Conservation (phyloP, 2,888 invertebrate genomes). For the Eulithis testata region DNA sequence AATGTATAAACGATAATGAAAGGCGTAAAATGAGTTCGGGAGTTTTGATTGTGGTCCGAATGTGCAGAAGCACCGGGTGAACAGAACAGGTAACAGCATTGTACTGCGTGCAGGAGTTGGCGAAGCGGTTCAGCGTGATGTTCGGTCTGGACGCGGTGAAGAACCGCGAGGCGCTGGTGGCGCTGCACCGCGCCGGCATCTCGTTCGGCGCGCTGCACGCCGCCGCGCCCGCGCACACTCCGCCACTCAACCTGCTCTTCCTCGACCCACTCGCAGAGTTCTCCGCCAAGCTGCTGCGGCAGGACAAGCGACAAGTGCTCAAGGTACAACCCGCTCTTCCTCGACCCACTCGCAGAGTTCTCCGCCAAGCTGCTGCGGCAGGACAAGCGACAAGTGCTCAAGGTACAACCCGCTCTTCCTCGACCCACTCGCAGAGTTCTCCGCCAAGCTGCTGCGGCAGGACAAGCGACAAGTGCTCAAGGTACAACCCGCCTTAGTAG, state of each 20-base stretch:
- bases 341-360: conserved; percentile 98
- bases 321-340: conserved; percentile 91
- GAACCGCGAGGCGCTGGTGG: conserved; percentile 98
- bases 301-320: conserved; percentile 96
- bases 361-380: conserved; percentile 97
- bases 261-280: conserved; percentile 98
- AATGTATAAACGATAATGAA: no score
- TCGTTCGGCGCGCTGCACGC: conserved; percentile 87
- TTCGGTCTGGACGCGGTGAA: conserved; percentile 98
- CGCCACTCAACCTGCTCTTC: conserved; percentile 95
- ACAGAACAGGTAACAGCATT: no score
- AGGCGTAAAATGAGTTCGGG: no score
- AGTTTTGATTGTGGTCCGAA: no score
- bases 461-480: conserved; percentile 95
- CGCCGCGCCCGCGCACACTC: conserved; percentile 84
- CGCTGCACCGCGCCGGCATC: conserved; percentile 97
- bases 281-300: conserved; percentile 96
- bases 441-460: conserved; percentile 97
- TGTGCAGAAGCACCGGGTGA: no score
- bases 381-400: conserved; percentile 95
- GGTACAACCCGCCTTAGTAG: conserved; percentile 90
- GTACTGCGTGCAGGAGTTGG: conserved; percentile 89
- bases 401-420: conserved; percentile 93
- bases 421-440: conserved; percentile 98
- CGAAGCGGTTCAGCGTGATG: conserved; percentile 97